phyloP scores from a whole-genome alignment of 2,113 vertebrate species.

The Hydropotes inermis region DNA sequence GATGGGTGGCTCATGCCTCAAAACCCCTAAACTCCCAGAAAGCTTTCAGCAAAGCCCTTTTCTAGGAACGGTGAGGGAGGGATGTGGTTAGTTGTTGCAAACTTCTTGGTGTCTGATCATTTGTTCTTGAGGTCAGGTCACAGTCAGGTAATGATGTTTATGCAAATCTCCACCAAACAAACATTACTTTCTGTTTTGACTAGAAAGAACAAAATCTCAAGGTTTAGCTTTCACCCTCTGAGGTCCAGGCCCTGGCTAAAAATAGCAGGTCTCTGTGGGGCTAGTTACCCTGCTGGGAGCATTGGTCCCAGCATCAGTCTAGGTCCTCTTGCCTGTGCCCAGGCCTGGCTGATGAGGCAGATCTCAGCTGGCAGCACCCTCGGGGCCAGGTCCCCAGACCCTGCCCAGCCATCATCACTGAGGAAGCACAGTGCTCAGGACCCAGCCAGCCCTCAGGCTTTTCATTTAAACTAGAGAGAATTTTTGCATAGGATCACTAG shows the following conservation, averaged over 20 bases:
- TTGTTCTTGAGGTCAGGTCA: not conserved
- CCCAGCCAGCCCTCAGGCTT: not conserved
- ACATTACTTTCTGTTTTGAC: not conserved
- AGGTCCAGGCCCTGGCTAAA: not conserved
- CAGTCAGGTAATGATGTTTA: not conserved
- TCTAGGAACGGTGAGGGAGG: not conserved
- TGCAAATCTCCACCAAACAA: not conserved
- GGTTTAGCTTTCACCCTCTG: not conserved
- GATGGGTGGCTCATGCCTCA: not conserved
- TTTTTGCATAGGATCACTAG: not conserved
- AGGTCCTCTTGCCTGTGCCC: not conserved
- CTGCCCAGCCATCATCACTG: not conserved
- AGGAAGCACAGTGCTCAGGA: not conserved
- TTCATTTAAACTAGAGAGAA: not conserved
- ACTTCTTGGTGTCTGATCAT: not conserved
- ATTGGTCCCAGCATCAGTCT: not conserved
- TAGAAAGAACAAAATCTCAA: not conserved
- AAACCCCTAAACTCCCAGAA: not conserved
- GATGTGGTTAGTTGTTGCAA: not conserved
- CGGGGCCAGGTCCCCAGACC: not conserved
- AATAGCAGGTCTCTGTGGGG: not conserved
- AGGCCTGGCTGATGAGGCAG: not conserved
- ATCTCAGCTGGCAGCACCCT: not conserved
- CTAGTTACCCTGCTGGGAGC: not conserved
- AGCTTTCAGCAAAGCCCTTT: not conserved